Base-by-base conservation (phyloP, 2,797 vertebrate species). In the Cuniculus paca region DNA sequence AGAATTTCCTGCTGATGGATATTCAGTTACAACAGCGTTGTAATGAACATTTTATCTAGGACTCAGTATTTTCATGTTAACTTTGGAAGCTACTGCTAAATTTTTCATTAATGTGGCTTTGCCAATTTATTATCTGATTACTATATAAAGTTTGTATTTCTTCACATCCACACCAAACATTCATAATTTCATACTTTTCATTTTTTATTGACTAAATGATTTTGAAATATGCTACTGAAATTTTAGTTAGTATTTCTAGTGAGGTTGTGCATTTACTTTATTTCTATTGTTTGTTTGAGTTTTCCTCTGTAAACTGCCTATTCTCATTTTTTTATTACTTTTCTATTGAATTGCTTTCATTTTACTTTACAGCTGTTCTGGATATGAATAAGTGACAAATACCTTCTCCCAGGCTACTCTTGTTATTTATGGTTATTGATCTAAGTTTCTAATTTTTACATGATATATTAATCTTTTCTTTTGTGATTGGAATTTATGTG, bases 361-460 rank as follows among this genome's bases (percentile, higher is more conserved):
- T 26, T 87, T 90, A 84, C 31, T 83, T 58, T 52, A 78, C 16
- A 90, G 31, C 31, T 65, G 1, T 85, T 91, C 20, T 95, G 31
- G 68, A 56, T 48, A n/a, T 77, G 34, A 48, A n/a, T 45, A 52
- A 90, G 20, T 77, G 77, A 72, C 9, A 70, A 50, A 72, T 88
- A 88, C 50, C 12, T 92, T 65, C 6, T 75, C 31, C 1, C 5
- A 68, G 74, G 74, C 19, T 85, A 34, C 10, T 24, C 31, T 63
- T 72, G 6, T 81, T 89, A 14, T 81, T 86, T 65, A 20, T 81
- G 10, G 17, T 50, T 36, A 12, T 87, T 81, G 48, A 74, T 28
- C 42, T 50, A 92, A 87, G n/a, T 91, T 96, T 83, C 20, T 90
- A 88, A 42, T 93, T 83, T 90, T 79, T 88, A 83, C 52, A 12